A percentile compares a stretch with the other conserved stretches of the same genome.
Conservation (phyloP, 2,797 vertebrate species). For the Craterocephalus amniculus region DNA sequence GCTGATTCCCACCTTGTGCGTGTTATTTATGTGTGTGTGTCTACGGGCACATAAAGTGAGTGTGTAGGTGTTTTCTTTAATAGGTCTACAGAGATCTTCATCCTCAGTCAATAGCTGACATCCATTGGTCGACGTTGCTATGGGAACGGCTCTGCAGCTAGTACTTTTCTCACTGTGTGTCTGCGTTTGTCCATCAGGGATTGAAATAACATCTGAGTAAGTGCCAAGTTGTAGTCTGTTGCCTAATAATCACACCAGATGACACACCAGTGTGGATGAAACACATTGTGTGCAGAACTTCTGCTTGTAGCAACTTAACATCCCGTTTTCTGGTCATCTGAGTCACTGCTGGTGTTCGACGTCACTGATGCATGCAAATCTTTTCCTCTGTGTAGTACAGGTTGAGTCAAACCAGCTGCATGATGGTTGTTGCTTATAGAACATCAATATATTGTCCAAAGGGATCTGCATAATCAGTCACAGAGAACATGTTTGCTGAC, state of each 20-base stretch:
- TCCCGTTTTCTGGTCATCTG: not conserved
- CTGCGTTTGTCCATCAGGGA: constrained; percentile 65
- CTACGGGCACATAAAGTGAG: constrained; percentile 11
- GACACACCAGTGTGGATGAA: constrained; percentile 21
- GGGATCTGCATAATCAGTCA: not conserved
- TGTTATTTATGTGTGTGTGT: constrained; percentile 21
- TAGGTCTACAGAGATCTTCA: constrained; percentile 72
- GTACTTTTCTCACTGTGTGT: constrained; percentile 60
- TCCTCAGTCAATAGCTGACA: constrained; percentile 73
- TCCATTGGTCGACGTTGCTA: constrained; percentile 79
- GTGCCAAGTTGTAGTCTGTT: constrained; percentile 48
- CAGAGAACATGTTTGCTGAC: not conserved
- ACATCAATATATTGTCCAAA: not conserved
- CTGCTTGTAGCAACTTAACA: constrained; percentile 26
- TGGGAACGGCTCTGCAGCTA: constrained; percentile 80
- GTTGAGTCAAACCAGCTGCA: not conserved
- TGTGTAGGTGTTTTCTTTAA: constrained; percentile 67
- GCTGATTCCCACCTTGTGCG: constrained; percentile 19
- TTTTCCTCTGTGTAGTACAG: not conserved
- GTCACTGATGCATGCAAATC: not conserved
- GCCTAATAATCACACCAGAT: constrained; percentile 45
- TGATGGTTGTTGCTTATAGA: not conserved
- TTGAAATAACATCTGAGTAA: constrained; percentile 64
- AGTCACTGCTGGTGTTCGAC: constrained; percentile 4
- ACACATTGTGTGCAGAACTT: constrained; percentile 4